Evolutionary conservation across 2,113 vertebrate genomes (phyloP).

Genomic region (Aythya baeri): DNA sequence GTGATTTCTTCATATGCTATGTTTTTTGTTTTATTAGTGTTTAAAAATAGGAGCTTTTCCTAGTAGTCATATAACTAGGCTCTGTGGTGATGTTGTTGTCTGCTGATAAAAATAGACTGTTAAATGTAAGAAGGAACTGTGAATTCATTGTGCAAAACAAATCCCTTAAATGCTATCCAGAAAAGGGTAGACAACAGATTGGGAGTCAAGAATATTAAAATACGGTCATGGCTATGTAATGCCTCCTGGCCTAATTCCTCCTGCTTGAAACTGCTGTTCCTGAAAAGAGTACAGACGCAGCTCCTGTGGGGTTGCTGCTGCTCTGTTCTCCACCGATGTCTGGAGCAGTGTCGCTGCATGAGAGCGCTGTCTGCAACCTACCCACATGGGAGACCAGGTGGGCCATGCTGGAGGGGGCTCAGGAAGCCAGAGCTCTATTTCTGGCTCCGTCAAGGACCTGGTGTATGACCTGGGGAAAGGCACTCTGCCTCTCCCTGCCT

Average conservation of each 20-base stretch:
- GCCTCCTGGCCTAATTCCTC: background rate
- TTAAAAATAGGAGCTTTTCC: background rate
- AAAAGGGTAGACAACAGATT: background rate
- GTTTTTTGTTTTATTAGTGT: background rate
- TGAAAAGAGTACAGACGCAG: background rate
- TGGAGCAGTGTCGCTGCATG: background rate
- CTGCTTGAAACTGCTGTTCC: background rate
- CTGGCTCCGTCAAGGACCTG: conserved; percentile 26
- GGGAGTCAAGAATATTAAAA: background rate
- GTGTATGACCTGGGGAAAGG: conserved; percentile 14
- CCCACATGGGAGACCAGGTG: background rate
- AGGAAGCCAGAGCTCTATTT: conserved; percentile 52
- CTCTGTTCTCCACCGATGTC: background rate
- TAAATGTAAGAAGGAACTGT: background rate
- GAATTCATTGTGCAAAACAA: background rate
- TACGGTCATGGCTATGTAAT: background rate
- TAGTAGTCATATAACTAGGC: background rate
- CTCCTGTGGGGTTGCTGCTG: background rate
- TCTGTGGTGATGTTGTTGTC: background rate
- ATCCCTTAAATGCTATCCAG: background rate
- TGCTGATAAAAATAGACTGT: background rate
- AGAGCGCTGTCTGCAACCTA: background rate
- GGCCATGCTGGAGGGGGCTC: background rate
- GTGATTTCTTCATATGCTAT: background rate
- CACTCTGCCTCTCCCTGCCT: conserved; percentile 5